Percentiles rank a stretch among this genome's conserved stretches.
Conservation (phyloP, 2,888 invertebrate species). For the Furcula furcula region DNA sequence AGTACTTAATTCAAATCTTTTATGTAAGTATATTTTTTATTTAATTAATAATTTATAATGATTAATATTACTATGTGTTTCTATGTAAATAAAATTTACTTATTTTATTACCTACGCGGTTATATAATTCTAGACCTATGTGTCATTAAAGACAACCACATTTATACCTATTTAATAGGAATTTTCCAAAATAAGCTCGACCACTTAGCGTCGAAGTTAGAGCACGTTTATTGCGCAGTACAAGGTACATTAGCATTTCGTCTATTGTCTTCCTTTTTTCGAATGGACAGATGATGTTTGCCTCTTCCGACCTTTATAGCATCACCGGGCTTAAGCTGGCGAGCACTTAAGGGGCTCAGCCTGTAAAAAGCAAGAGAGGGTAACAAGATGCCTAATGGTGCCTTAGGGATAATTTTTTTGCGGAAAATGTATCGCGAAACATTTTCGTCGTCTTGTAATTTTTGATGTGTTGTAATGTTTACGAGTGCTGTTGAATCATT, state of each 20-base stretch:
- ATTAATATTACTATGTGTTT: no score
- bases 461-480: slow-evolving; percentile 1
- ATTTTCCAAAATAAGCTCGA: slow-evolving; percentile 18
- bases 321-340: slow-evolving; percentile 34
- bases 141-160: slow-evolving; percentile 3
- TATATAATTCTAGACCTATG: no score
- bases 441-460: slow-evolving; percentile 7
- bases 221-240: slow-evolving; percentile 27
- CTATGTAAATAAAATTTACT: no score
- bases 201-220: slow-evolving; percentile 28
- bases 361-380: slow-evolving; percentile 27
- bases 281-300: slow-evolving; percentile 34
- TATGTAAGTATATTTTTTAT: no score
- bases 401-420: slow-evolving; percentile 12
- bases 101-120: no score
- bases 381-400: slow-evolving; percentile 26
- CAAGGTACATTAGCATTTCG: slow-evolving; percentile 33
- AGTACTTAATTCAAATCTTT: no score
- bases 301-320: slow-evolving; percentile 33
- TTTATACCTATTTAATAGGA: no score
- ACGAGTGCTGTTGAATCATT: no score
- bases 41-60: no score
- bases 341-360: slow-evolving; percentile 30
- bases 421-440: slow-evolving; percentile 9
- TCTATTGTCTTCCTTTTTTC: slow-evolving; percentile 35